Evolutionary conservation across 2,797 vertebrate genomes (phyloP), one percentile per base, ranked within the genome.

Genomic region (Enteromius unitaeniatus): DNA sequence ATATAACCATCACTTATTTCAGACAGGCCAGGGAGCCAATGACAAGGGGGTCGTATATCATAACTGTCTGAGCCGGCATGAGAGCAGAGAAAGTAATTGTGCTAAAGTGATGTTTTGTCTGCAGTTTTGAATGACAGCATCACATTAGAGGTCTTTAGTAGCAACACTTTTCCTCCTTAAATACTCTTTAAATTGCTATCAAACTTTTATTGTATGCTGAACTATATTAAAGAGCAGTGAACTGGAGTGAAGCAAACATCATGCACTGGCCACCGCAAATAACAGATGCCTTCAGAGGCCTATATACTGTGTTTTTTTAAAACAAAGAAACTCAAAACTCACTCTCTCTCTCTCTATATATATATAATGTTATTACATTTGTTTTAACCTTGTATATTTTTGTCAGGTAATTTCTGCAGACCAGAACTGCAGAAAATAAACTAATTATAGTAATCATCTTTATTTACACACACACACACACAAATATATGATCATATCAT

Each of bases 1-100:
- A 72, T 42, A 40, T 69, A 81, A 79, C 83, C 72, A 84, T 75
- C 74, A 79, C 78, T 77, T 65, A 58, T 75, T 49, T 47, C 51
- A 70, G 53, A 83, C 64, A 83, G 51, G 65, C 40, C 60, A 77
- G 65, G 69, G 81, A 53, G 77, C 64, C 34, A 28, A 6, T 82
- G 62, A 76, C 34, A 5, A 76, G 47, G 49, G 47, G 72, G n/a
- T 68, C 81, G 1, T 83, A 83, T 53, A 83, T 83, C 81, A 83
- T 69, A 69, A 78, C 74, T 62, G 82, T 84, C 51, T 69, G 53
- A 70, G 26, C 64, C 3, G 19, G 34, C n/a, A 13, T 34, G 34
- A 55, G 49, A 58, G 37, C 26, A 23, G 28, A 60, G 65, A 78
- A 45, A 55, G 51, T 84, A 70, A 78, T 84, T 84, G 74, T 37